Evolutionary conservation across 2,113 vertebrate species (phyloP), one percentile per base, ranked within the genome.

Genomic region (Castor canadensis): DNA sequence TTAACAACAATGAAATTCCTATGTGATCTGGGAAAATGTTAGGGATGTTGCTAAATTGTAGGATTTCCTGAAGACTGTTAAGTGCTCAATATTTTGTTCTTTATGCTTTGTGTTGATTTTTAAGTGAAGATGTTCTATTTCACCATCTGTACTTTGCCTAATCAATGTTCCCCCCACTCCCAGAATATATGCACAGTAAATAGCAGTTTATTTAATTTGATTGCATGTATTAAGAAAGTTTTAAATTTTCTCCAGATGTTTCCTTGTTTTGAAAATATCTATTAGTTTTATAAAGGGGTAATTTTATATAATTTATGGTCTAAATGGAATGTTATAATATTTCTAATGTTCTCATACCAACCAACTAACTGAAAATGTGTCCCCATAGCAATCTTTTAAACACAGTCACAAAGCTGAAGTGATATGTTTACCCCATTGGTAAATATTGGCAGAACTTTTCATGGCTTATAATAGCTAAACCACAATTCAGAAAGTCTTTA

Each of bases 191-290:
- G 84, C 12, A 82, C n/a, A 60, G 60, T 49, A 91, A 94, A 67
- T 40, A 92, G 83, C 58, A 93, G 26, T 73, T 93, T 93, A 86
- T 94, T 96, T 91, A 4, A 91, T 69, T 94, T 82, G n/a, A 89
- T 67, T 72, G 66, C 88, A 12, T 88, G 13, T 62, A 32, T 67
- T 76, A 49, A 69, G 76, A 94, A 79, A 60, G 4, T 22, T 71
- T 85, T 40, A 84, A 69, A 35, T 64, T 52, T 80, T 90, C 80
- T 71, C 43, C 35, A 96, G 45, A 92, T 86, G 20, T 87, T 64
- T 91, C 80, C 16, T 73, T 87, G 16, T 47, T 96, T 93, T 91
- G 47, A 87, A 94, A 81, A 81, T 84, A 94, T 64, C 47, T 58
- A 85, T 87, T 69, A 60, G 17, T 24, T 93, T 84, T 93, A 67